Conservation (phyloP, 2,113 vertebrate species). For the Coreoperca whiteheadi region DNA sequence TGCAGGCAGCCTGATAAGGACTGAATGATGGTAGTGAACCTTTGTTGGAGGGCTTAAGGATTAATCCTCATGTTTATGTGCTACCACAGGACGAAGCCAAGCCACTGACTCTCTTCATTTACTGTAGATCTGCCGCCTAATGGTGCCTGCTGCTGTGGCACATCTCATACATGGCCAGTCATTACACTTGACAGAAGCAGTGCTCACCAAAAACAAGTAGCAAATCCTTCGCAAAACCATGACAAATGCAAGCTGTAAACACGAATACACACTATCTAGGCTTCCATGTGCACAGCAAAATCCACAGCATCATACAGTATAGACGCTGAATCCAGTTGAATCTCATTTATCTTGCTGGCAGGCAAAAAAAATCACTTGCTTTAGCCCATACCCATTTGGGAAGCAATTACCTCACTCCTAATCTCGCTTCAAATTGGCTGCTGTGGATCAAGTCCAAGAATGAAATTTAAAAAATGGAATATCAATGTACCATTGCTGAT, state of each 20-base stretch:
- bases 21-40: constrained; percentile 63
- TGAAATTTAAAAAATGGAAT: neutral
- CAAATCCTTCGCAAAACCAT: constrained; percentile 14
- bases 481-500: neutral
- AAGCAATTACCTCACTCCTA: constrained; percentile 35
- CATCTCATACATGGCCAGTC: constrained; percentile 19
- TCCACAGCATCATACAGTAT: neutral
- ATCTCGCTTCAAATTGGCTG: constrained; percentile 10
- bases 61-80: constrained; percentile 74
- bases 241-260: constrained; percentile 34
- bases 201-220: constrained; percentile 16
- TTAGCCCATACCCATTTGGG: constrained; percentile 16
- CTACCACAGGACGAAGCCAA: constrained; percentile 40
- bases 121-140: constrained; percentile 59
- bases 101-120: constrained; percentile 42
- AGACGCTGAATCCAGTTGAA: neutral
- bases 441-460: neutral
- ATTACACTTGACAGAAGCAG: constrained; percentile 22
- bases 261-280: constrained; percentile 15
- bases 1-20: constrained; percentile 48
- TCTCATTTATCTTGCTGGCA: constrained; percentile 10
- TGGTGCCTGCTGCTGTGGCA: constrained; percentile 34
- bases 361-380: neutral
- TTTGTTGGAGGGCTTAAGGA: constrained; percentile 64
- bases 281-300: constrained; percentile 13